phyloP scores from a whole-genome alignment of 2,888 invertebrate species.

The Eilema caniola region DNA sequence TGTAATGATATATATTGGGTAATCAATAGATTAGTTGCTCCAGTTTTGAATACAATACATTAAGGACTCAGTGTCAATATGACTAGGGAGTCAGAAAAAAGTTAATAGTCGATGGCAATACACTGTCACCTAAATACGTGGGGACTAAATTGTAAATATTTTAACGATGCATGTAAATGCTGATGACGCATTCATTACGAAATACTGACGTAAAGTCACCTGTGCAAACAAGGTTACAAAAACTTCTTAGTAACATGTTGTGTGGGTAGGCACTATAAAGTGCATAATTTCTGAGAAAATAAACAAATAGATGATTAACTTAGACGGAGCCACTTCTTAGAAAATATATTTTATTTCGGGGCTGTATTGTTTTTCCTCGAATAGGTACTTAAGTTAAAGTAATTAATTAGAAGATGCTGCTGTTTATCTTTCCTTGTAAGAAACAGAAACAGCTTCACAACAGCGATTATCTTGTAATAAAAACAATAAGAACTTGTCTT shows the following conservation, averaged over 20 bases:
- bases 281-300: conserved; percentile 30
- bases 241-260: conserved; percentile 29
- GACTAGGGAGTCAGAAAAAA: neutral
- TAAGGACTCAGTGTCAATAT: neutral
- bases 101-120: neutral
- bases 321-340: neutral
- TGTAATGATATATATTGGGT: neutral
- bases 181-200: conserved; percentile 45
- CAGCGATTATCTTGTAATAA: neutral
- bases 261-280: conserved; percentile 5
- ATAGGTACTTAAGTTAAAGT: neutral
- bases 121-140: neutral
- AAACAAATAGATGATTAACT: conserved; percentile 23
- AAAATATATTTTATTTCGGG: neutral
- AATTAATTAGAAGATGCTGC: neutral
- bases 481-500: neutral
- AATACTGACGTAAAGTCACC: conserved; percentile 50
- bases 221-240: conserved; percentile 45
- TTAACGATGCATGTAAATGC: conserved; percentile 22
- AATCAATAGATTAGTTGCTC: no score
- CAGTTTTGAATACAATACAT: no score
- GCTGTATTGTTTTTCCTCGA: neutral
- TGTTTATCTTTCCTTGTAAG: neutral
- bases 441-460: conserved; percentile 1
- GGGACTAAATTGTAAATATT: conserved; percentile 22